Base-by-base conservation (phyloP, 2,888 invertebrate genomes). In the Hemaris fuciformis region DNA sequence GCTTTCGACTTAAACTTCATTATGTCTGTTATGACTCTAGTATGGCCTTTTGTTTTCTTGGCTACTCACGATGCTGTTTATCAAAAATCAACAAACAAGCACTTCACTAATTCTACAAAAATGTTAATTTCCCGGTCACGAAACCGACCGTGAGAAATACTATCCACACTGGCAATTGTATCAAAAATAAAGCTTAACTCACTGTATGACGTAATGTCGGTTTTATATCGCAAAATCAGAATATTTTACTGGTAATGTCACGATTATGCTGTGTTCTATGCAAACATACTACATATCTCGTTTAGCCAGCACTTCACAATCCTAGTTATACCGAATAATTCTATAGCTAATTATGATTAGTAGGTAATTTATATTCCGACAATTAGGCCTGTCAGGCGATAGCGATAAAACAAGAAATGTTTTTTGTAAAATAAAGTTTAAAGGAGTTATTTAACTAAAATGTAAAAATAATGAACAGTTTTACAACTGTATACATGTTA, bases 141-240 rank as follows among this genome's bases (percentile, higher is more conserved):
- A 7, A 25, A 27, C 18, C 18, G 53, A 53, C 53, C 18, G 10
- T 53, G 53, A 53, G 53, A 31, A 53, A 3, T 18, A 18, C 7
- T 27, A 31, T 53, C 31, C 53, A 53, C 53, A 31, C 31, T 8
- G 31, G 27, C 53, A 53, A 53, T 31, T 53, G 53, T 53, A 53
- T 53, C 27, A 10, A 48, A 53, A 53, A 53, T 53, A 31, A 53
- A 53, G 53, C 27, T 53, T 53, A 53, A 10, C 15, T 53, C 53
- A 53, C 31, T 18, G 10, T 2, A 31, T 53, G 53, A 53, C 53
- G 53, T 53, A 53, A 53, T 31, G 4, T 31, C 18, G 18, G 53
- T 18, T 15, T 31, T 53, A 53, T 53, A 53, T 53, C 53, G 31
- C 27, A 53, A 53, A 18, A 31, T 53, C 27, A 31, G 53, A 31